A percentile compares a stretch with the other conserved stretches of the same genome.
Evolutionary conservation across 35 echinoderm and acorn worm species (phyloP).

Genomic region (Heliocidaris erythrogramma): DNA sequence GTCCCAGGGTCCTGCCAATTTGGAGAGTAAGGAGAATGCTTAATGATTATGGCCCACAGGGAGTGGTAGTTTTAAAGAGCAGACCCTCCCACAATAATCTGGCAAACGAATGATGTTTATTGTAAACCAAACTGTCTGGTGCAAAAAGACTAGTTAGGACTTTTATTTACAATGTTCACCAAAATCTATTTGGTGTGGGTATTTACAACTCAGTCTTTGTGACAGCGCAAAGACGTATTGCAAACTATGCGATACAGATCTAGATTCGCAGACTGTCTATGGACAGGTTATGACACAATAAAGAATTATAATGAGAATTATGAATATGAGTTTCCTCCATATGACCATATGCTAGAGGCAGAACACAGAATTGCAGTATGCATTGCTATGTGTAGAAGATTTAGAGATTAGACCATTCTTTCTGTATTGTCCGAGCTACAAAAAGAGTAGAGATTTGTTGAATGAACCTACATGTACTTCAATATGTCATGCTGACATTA

Average conservation of each 20-base stretch:
- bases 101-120: background rate
- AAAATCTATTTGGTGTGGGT: background rate
- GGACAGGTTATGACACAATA: background rate
- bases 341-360: background rate
- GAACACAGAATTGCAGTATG: background rate
- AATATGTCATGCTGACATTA: background rate
- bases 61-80: background rate
- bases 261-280: background rate
- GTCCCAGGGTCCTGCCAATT: background rate
- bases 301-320: background rate
- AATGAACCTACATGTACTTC: background rate
- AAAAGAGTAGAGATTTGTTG: too few species aligned
- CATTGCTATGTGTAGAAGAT: background rate
- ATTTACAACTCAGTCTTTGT: background rate
- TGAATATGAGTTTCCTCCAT: background rate
- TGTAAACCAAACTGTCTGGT: background rate
- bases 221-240: background rate
- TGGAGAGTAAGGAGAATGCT: background rate
- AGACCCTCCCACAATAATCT: background rate
- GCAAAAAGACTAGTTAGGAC: background rate
- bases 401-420: too few species aligned
- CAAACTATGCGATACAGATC: background rate
- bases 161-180: background rate
- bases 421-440: too few species aligned
- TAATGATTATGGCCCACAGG: background rate